Conservation (phyloP, 2,888 invertebrate species). For the Pammene fasciana region DNA sequence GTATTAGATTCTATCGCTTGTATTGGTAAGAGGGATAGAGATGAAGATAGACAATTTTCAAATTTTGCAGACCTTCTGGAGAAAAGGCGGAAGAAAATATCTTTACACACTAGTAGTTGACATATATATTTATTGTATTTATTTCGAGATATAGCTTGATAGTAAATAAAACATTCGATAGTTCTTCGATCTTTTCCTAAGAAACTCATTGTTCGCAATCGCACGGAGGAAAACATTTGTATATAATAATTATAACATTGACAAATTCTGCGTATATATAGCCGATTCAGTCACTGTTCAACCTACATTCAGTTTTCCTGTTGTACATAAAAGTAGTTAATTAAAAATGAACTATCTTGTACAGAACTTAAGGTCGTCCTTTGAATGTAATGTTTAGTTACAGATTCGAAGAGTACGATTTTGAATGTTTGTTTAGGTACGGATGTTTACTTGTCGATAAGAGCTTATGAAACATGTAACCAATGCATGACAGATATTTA, state of each 20-base stretch:
- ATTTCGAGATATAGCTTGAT: not conserved
- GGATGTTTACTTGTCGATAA: constrained; percentile 29
- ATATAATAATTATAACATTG: constrained; percentile 11
- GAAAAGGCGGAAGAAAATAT: not conserved
- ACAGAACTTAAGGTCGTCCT: not conserved
- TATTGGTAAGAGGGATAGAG: no score
- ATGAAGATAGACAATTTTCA: no score
- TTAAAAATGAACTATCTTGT: not conserved
- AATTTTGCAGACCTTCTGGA: no score
- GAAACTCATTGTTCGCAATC: not conserved
- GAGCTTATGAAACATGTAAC: constrained; percentile 21
- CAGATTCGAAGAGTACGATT: constrained; percentile 22
- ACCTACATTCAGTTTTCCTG: constrained; percentile 35
- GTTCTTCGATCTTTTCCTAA: not conserved
- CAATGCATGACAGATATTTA: constrained; percentile 23
- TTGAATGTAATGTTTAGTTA: not conserved
- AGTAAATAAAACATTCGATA: not conserved
- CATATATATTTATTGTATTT: no score
- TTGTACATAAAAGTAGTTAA: constrained; percentile 4
- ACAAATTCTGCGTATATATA: constrained; percentile 17
- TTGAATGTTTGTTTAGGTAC: constrained; percentile 28
- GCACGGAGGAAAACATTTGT: not conserved
- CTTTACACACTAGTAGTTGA: no score
- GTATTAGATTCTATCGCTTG: no score
- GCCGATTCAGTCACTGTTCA: constrained; percentile 19